A percentile compares a stretch with the other conserved stretches of the same genome.
Evolutionary conservation across 2,888 invertebrate genomes (phyloP).

Genomic region (Coremacera marginata): DNA sequence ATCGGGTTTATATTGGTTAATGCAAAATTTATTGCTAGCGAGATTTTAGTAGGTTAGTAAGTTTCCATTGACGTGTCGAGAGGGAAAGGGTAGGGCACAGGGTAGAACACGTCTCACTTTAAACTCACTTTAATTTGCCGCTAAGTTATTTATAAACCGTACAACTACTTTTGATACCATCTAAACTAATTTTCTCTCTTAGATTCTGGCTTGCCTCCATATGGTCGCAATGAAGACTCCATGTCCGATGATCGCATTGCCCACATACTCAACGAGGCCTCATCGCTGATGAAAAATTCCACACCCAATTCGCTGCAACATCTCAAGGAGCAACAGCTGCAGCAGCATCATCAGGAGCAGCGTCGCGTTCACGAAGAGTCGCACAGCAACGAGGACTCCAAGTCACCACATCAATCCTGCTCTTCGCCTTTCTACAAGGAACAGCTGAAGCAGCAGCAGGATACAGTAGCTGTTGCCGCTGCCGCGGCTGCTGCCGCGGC

Average conservation of each 20-base stretch:
- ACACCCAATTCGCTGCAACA: slow-evolving; percentile 52
- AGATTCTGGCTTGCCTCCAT: slow-evolving; percentile 85
- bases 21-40: slow-evolving; percentile 58
- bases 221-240: slow-evolving; percentile 81
- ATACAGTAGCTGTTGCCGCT: slow-evolving; percentile 47
- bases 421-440: slow-evolving; percentile 87
- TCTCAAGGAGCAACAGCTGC: slow-evolving; percentile 69
- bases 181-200: slow-evolving; percentile 5
- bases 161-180: background rate
- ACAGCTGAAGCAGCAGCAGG: slow-evolving; percentile 70
- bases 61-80: background rate
- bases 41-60: slow-evolving; percentile 30
- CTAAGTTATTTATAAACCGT: background rate
- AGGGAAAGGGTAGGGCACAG: background rate
- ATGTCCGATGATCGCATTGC: slow-evolving; percentile 92
- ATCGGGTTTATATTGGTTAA: slow-evolving; percentile 59
- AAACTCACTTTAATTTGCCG: background rate
- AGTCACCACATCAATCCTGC: slow-evolving; percentile 83
- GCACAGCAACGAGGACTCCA: slow-evolving; percentile 85
- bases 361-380: slow-evolving; percentile 73
- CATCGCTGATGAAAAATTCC: slow-evolving; percentile 84
- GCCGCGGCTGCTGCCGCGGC: slow-evolving; percentile 60
- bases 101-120: no score
- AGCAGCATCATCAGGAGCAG: slow-evolving; percentile 68
- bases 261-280: slow-evolving; percentile 93